These are phyloP conservation scores for Frankliniella intonsa DNA, from an alignment of 2,888 invertebrate species.

Conservation along the genomic window DNA sequence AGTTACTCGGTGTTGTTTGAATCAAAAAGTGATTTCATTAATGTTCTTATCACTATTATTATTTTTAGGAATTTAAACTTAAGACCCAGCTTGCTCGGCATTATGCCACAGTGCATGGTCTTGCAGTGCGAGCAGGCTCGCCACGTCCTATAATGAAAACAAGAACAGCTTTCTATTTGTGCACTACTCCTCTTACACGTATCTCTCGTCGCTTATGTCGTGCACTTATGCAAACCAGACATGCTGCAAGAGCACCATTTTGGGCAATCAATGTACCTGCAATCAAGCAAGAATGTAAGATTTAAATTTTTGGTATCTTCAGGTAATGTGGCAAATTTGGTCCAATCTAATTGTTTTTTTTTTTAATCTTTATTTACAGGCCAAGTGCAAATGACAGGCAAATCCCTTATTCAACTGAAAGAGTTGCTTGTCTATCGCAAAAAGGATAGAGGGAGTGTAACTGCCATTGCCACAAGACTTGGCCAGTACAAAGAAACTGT, in stretches of 20 bases:
- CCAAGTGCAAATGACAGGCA: conserved; percentile 53
- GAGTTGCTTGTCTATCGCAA: conserved; percentile 53
- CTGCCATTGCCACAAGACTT: conserved; percentile 64
- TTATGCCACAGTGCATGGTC: conserved; percentile 86
- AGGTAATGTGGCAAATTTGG: neutral
- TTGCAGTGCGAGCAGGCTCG: conserved; percentile 66
- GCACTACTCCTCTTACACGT: conserved; percentile 84
- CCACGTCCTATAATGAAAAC: conserved; percentile 96
- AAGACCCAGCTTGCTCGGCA: conserved; percentile 92
- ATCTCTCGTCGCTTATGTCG: conserved; percentile 83
- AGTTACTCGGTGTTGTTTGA: neutral
- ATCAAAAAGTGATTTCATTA: neutral
- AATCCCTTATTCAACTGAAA: conserved; percentile 54
- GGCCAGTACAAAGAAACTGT: conserved; percentile 51
- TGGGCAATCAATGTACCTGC: conserved; percentile 67
- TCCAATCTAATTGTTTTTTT: conserved; percentile 28
- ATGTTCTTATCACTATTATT: conserved; percentile 12
- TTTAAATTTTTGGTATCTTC: conserved; percentile 15
- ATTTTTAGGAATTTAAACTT: conserved; percentile 74
- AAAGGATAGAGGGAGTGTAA: conserved; percentile 61
- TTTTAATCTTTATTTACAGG: conserved; percentile 39
- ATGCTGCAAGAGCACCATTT: conserved; percentile 83
- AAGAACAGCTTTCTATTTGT: conserved; percentile 90
- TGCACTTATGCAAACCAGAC: conserved; percentile 73
- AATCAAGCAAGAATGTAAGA: conserved; percentile 81